A percentile compares a stretch with the other conserved stretches of the same genome.
phyloP scores from a whole-genome alignment of 2,888 invertebrate species.

The Lutraria lutraria region DNA sequence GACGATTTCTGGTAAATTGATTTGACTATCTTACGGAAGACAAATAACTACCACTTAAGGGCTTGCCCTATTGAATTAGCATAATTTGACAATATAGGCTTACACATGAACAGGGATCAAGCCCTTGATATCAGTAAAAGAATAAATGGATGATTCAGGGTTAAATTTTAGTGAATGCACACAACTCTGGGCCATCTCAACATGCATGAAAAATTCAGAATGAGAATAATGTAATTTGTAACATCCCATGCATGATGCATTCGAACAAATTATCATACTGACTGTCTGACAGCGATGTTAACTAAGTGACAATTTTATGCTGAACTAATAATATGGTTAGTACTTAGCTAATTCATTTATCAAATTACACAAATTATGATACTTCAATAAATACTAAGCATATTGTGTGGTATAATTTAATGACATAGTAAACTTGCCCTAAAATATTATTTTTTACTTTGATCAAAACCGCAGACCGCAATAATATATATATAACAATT shows the following conservation, averaged over 20 bases:
- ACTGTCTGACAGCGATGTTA: background rate
- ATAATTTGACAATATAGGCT: conserved; percentile 47
- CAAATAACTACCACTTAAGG: conserved; percentile 39
- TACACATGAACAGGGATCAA: conserved; percentile 23
- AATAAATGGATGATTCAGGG: background rate
- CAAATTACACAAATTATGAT: conserved; percentile 2
- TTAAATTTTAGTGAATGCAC: background rate
- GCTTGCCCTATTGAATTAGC: conserved; percentile 28
- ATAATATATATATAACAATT: conserved; percentile 9
- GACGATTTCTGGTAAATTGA: conserved; percentile 39
- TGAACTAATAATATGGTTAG: conserved; percentile 1
- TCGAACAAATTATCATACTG: background rate
- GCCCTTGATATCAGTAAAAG: background rate
- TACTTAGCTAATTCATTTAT: background rate
- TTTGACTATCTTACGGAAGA: conserved; percentile 27
- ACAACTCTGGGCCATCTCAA: background rate
- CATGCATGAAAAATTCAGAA: background rate
- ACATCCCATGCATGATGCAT: background rate
- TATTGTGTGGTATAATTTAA: background rate
- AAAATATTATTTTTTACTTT: background rate
- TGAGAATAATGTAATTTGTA: background rate
- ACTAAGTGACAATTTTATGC: background rate
- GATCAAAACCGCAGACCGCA: background rate
- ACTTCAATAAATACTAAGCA: background rate
- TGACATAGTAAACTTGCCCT: background rate